Base-by-base conservation (phyloP, 2,797 vertebrate genomes). In the Tadarida brasiliensis region DNA sequence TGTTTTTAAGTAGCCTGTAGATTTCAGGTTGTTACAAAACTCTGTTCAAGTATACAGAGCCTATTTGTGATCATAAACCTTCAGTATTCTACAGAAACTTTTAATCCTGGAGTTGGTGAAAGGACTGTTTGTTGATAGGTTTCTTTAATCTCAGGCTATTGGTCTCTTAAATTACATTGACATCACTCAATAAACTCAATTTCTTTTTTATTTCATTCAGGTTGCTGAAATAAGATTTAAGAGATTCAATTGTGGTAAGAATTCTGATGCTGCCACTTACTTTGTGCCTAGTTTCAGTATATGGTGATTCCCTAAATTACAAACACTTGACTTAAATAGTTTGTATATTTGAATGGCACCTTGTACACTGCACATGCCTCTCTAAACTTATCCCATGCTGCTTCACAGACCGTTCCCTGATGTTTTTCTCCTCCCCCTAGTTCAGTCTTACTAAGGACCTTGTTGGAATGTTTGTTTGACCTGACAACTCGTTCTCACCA, bases 1-100 rank as follows among this genome's bases (percentile, higher is more conserved):
- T 95, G 33, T 94, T 94, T 91, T 94, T 59, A 81, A 95, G 47
- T 96, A 86, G 39, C n/a, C 82, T 92, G 89, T 93, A 81, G 68
- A 71, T 84, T 87, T 95, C 57, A 86, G 44, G 26, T 87, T 88
- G 63, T 73, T 95, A 22, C 82, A 88, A 95, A 92, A 61, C 44
- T 92, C 54, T 76, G n/a, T 76, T 87, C 59, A 90, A 71, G 17
- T 78, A 73, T 83, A 28, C n/a, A 78, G 49, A 87, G 30, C 33
- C 68, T 92, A 81, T 49, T 86, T 51, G 30, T 95, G 51, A 49
- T 54, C 51, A 20, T 88, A 68, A 80, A 88, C 57, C 30, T 91
- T 95, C 47, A 82, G 44, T 88, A 77, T 35, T 74, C 44, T 92
- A 77, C 61, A 83, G 65, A 83, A 80, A 85, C 10, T 57, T 91